Evolutionary conservation across 2,888 invertebrate genomes (phyloP), one percentile per base, ranked within the genome.

Genomic region (Pachycephus smyrnensis): DNA sequence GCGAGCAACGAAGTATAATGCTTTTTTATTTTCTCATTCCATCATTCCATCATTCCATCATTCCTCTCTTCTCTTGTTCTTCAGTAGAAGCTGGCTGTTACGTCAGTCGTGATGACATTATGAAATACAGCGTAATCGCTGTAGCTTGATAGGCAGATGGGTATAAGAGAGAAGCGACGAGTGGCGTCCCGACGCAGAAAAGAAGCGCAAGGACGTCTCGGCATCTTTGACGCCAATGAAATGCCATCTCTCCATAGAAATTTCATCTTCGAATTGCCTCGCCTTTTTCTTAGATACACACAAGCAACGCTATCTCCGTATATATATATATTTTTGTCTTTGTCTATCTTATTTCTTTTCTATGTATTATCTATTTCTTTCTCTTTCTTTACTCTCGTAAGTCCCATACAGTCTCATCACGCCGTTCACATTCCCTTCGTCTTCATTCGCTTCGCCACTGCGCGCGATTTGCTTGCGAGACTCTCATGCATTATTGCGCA

Each of bases 91-190:
- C 83, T 80, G 40, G 78, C 84, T 33, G 1, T 90, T 89, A 88
- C 89, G 82, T 90, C 89, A 89, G 86, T 83, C 80, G 85, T 80
- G 87, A 88, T 87, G 87, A 88, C 86, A 88, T 90, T 89, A 88
- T 88, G 90, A 89, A 90, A 90, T 88, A 84, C 86, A 79, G 78
- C 84, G 85, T 88, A 88, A 88, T 31, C 31, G 32, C 71, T 31
- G 71, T 71, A 71, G 40, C 40, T 23, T 55, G 40, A 23, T 23
- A 23, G 55, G 55, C 55, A 55, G 23, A 55, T 23, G 55, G 55
- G 55, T 23, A 55, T 23, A 55, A 23, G 55, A 55, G 55, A 55
- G 55, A 55, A 55, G 23, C 55, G 23, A 9, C 55, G 35, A 35
- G 35, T 35, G 9, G 35, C 35, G 23, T 23, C 23, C 23, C 55